phyloP scores from a whole-genome alignment of 1,140 invertebrate species.

The Drosophila neocordata region DNA sequence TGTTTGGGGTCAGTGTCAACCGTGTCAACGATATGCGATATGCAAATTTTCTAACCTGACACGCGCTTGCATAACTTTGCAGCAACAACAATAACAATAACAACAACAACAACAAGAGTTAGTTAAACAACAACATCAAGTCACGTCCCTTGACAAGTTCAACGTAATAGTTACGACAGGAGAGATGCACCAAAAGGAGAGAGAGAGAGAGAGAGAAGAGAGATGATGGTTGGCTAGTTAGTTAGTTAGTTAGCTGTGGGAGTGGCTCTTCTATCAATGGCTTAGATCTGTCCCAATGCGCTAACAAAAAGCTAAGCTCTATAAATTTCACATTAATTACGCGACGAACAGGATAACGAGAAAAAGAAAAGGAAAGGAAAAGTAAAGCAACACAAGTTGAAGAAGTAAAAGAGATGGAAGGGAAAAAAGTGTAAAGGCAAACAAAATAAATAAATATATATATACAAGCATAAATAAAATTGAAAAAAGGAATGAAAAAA shows the following conservation, averaged over 20 bases:
- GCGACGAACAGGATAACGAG: neutral
- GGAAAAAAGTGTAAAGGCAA: slow-evolving; percentile 11
- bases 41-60: slow-evolving; percentile 59
- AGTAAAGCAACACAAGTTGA: neutral
- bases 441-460: slow-evolving; percentile 58
- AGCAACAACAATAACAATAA: slow-evolving; percentile 7
- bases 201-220: neutral
- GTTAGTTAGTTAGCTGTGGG: neutral
- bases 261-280: slow-evolving; percentile 38
- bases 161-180: slow-evolving; percentile 14
- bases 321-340: slow-evolving; percentile 63
- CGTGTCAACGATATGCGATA: slow-evolving; percentile 72
- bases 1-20: slow-evolving; percentile 65
- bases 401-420: neutral
- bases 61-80: slow-evolving; percentile 66
- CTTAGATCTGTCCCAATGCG: slow-evolving; percentile 43
- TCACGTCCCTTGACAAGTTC: slow-evolving; percentile 28
- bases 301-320: slow-evolving; percentile 16
- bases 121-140: slow-evolving; percentile 3
- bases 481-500: slow-evolving; percentile 15
- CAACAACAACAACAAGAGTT: slow-evolving; percentile 3
- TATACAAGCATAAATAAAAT: slow-evolving; percentile 26
- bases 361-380: neutral
- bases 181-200: neutral
- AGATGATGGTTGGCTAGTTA: slow-evolving; percentile 1